Evolutionary conservation across 2,797 vertebrate species (phyloP), one percentile per base, ranked within the genome.

Genomic region (Tokudaia muenninki): DNA sequence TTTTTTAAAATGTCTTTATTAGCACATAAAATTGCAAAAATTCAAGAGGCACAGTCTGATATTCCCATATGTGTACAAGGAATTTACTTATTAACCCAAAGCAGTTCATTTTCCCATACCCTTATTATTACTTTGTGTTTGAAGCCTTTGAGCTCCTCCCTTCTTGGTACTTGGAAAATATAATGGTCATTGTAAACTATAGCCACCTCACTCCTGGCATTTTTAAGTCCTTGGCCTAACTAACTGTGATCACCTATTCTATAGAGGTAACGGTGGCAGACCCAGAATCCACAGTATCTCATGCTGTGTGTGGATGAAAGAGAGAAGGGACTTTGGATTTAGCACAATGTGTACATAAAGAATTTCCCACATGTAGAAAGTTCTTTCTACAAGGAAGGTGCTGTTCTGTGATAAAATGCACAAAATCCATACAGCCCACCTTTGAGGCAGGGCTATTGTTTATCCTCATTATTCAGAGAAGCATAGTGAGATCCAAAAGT

Each of bases 391-490:
- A 65, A 87, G 16, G 47, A 79, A 80, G 22, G 10, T 57, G 57
- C 84, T 57, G 55, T 78, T 94, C 90, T 88, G 70, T 59, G 67
- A 86, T 47, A 4, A 83, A 83, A 80, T 4, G 47, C 34, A 17
- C 29, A 17, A 92, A 79, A 82, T 91, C 37, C 61, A 82, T 52
- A 77, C 55, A 26, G 59, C 14, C 11, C 52, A 11, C 19, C 55
- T 70, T 59, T 77, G 83, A 96, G 24, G 37, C 41, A 70, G 70
- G 8, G 65, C 91, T 82, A 1, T 59, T 59, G 75, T 75, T 96
- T 92, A 50, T 74, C 13, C 14, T 26, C 74, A 70, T 87, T 77
- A 90, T 70, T 77, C 52, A 31, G 78, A 96, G 63, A 94, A 94
- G 50, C 50, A 83, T 9, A 44, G 50, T 59, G 37, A 92, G n/a